Conservation (phyloP, 2,113 vertebrate genomes). For the Microcebus ravelobensis region DNA sequence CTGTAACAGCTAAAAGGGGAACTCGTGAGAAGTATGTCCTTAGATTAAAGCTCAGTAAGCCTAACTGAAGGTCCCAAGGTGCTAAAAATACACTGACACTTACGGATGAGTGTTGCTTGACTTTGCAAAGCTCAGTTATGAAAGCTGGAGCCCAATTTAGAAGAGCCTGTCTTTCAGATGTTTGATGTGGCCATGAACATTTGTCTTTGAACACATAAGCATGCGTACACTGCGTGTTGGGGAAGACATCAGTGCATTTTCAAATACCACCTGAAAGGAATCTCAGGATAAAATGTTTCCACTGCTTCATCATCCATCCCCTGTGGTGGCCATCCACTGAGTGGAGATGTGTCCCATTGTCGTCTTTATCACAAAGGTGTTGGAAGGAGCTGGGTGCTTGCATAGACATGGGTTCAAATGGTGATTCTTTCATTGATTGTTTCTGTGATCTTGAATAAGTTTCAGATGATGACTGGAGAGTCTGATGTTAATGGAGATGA, state of each 20-base stretch:
- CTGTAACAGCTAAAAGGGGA: conserved; percentile 50
- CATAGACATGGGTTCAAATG: neutral
- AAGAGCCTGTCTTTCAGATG: conserved; percentile 27
- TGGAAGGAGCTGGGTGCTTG: neutral
- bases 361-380: neutral
- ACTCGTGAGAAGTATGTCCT: conserved; percentile 67
- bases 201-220: conserved; percentile 33
- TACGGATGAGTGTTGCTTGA: neutral
- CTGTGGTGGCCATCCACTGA: neutral
- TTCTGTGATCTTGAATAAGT: conserved; percentile 14
- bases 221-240: neutral
- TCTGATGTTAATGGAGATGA: neutral
- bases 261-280: neutral
- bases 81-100: conserved; percentile 53
- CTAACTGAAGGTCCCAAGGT: conserved; percentile 20
- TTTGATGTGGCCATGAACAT: neutral
- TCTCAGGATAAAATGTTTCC: neutral
- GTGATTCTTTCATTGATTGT: conserved; percentile 21
- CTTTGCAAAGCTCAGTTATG: neutral
- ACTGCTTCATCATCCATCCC: neutral
- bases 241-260: neutral
- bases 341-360: neutral
- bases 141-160: neutral
- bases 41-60: conserved; percentile 64
- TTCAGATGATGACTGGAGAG: neutral